Base-by-base conservation (phyloP, 2,113 vertebrate genomes). In the Dipodomys merriami region DNA sequence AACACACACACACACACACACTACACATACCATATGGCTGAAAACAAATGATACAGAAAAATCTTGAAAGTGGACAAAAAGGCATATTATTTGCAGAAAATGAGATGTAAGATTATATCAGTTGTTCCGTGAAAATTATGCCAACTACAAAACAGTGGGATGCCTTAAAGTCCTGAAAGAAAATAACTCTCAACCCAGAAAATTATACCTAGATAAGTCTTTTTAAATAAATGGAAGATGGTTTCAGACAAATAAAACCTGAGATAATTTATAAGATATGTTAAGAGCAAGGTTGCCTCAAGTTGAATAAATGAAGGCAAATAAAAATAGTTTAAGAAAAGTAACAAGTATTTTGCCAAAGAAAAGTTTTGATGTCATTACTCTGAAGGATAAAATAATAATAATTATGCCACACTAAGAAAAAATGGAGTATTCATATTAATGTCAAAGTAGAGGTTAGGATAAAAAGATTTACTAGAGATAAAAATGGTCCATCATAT, bases 41-140 rank as follows among this genome's bases (percentile, higher is more conserved):
- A 78, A 49, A 85, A 90, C 4, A 33, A 92, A 80, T 85, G 20
- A 90, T 72, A 90, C 72, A 86, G 65, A 57, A 22, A 86, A 67
- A 27, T 25, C 44, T 69, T 49, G 20, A 81, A 29, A 18, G 12
- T 39, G 19, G 7, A 62, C 33, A 71, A 88, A 90, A 82, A 72
- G 10, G 19, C 9, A 65, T 6, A 69, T 35, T 64, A 86, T 8
- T 65, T 44, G 8, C 62, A 79, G 15, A 83, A 9, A 80, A 81
- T 30, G 6, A 68, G 35, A 39, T 1, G 5, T 27, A 39, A 10
- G 33, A 82, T 71, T 86, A 74, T 7, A 84, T 19, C 4, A 33
- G 6, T 53, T 80, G 46, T 80, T 7, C 68, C 20, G 33, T 65
- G 68, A 85, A 74, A 88, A 78, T 71, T 33, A 30, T 49, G 12